Conservation (phyloP, 2,113 vertebrate genomes). For the Picathartes gymnocephalus region DNA sequence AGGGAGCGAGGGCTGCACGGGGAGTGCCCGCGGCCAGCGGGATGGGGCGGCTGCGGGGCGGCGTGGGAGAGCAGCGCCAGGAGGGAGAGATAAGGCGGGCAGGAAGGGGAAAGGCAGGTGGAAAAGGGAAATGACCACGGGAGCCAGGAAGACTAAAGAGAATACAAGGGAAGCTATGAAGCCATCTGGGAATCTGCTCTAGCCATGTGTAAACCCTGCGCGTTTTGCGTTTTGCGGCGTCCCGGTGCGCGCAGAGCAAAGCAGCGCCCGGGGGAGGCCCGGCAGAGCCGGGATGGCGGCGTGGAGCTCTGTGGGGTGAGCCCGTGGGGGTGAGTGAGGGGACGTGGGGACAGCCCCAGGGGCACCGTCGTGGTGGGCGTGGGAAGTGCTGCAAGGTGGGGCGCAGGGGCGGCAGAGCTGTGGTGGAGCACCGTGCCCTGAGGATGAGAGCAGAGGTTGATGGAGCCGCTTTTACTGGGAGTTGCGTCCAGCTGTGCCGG, state of each 20-base stretch:
- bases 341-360: not conserved
- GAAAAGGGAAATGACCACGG: constrained; percentile 38
- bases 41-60: not conserved
- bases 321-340: not conserved
- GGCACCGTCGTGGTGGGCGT: accelerated
- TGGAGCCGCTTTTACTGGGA: not conserved
- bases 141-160: constrained; percentile 50
- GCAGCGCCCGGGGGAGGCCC: not conserved
- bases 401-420: not conserved
- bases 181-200: constrained; percentile 62
- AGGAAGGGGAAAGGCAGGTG: constrained; percentile 51
- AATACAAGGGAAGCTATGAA: constrained; percentile 53
- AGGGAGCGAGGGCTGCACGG: not conserved
- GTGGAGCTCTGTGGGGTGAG: constrained; percentile 6
- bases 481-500: accelerated
- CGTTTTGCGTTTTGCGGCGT: not conserved
- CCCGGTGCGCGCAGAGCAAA: not conserved
- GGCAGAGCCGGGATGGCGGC: not conserved
- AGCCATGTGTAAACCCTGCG: not conserved
- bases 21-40: accelerated
- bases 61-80: not conserved
- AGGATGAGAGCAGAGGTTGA: not conserved
- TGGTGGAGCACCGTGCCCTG: not conserved
- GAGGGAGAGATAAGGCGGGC: not conserved
- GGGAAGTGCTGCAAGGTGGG: not conserved